Base-by-base conservation (phyloP, 2,113 vertebrate species). In the Epinephelus fuscoguttatus region DNA sequence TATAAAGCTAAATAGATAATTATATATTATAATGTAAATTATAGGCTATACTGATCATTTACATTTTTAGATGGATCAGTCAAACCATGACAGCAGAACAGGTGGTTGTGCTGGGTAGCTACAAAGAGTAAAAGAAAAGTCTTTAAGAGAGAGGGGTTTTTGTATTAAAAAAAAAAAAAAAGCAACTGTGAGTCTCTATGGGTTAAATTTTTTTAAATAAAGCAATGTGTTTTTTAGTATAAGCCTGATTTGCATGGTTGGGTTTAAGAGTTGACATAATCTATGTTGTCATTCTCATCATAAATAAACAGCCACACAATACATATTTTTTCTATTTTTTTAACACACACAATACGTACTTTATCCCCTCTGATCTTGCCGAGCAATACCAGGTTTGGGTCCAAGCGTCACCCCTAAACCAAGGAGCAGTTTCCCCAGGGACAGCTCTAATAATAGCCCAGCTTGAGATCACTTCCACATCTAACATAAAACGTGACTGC, bases 381-480 rank as follows among this genome's bases (percentile, higher is more conserved):
- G 60, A 74, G 62, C 7, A 33, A 78, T 69, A 64, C 62, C 62
- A 77, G 14, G 9, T 80, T 73, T 27, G 53, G 72, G 72, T 75
- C 70, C 72, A 78, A 78, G 27, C 40, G 4, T 74, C 82, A 59
- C 37, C 57, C 19, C 9, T 27, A 66, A 63, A 75, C 77, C 27
- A 60, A 63, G 64, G 60, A 71, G 57, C 59, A 11, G 63, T 69
- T 67, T 70, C 81, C 78, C 40, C 37, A 9, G 42, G 57, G 72
- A 50, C 47, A 40, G 75, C 61, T 69, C 82, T 89, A 83, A 87
- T 80, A 90, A 88, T 74, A 90, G 78, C 73, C 23, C 74, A 27
- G 82, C 50, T 80, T 85, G 91, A 89, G 86, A 91, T 91, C 91
- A 88, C 89, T 86, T 92, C 88, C 91, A 88, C 84, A 78, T 79